Base-by-base conservation (phyloP, 2,888 invertebrate genomes). In the Drosophila siamana region DNA sequence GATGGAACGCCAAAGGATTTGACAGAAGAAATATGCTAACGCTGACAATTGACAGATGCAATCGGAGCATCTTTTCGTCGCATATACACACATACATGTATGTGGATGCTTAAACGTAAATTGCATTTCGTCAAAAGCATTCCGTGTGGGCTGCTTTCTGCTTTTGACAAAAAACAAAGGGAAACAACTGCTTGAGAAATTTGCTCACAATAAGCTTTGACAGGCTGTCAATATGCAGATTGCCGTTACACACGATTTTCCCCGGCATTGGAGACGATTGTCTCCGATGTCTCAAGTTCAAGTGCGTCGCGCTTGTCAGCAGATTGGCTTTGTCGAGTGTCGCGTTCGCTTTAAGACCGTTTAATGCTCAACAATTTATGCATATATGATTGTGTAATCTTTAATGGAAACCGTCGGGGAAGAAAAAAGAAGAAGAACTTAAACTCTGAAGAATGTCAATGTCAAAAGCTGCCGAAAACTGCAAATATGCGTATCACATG, bases 31-130 rank as follows among this genome's bases (percentile, higher is more conserved):
- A 86, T 81, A 85, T 85, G 86, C 66, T 68, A 68, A 71, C 75
- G 75, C 75, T 80, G 80, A 86, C 85, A 86, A 74, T 80, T 89
- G 88, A 89, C 89, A 89, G 76, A 88, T 89, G 90, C 84, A 89
- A 80, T 70, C 71, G 68, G 84, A 75, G 79, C 70, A 52, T 61
- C 71, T 70, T 30, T 47, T 41, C 51, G 38, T 30, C 59, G 65
- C 38, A n/a, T n/a, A n/a, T n/a, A n/a, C n/a, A n/a, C n/a, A n/a
- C n/a, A n/a, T n/a, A n/a, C n/a, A n/a, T n/a, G n/a, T n/a, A n/a
- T n/a, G n/a, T n/a, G n/a, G n/a, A n/a, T 69, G 47, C 46, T 47
- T 13, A 41, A 30, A 13, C 43, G 76, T 59, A 89, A 89, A 85
- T 85, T 89, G 85, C 85, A 85, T 85, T 85, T 89, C 82, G 63